A percentile compares a stretch with the other conserved stretches of the same genome.
These are phyloP conservation scores for Pao palembangensis DNA, from an alignment of 2,113 vertebrate genomes.

Conservation along the genomic window DNA sequence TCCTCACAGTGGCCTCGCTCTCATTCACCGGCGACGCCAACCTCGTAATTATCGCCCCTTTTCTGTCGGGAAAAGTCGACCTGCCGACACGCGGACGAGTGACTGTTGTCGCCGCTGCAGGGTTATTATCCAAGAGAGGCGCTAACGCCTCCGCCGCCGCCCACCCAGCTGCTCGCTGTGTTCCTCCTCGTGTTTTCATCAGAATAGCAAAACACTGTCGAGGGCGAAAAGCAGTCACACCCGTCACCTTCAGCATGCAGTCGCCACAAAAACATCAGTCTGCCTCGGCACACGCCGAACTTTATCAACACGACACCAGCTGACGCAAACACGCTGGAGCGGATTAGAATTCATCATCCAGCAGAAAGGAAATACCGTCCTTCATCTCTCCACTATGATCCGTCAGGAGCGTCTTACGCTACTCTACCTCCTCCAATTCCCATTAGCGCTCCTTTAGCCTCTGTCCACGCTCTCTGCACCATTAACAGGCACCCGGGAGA, in stretches of 20 bases:
- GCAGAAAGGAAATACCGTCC: conserved; percentile 23
- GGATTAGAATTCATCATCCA: conserved; percentile 21
- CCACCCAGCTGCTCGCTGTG: conserved; percentile 37
- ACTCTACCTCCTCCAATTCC: conserved; percentile 47
- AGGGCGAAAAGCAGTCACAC: conserved; percentile 30
- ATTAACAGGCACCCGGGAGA: conserved; percentile 54
- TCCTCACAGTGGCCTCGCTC: conserved; percentile 28
- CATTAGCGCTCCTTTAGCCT: conserved; percentile 49
- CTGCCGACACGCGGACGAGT: conserved; percentile 60
- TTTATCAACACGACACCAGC: conserved; percentile 23
- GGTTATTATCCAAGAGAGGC: conserved; percentile 65
- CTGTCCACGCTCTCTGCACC: conserved; percentile 44
- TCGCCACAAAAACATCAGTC: not conserved
- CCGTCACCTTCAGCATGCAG: conserved; percentile 37
- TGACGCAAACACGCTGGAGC: conserved; percentile 16
- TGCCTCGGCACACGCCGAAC: not conserved
- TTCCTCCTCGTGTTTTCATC: conserved; percentile 61
- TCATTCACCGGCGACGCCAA: conserved; percentile 59
- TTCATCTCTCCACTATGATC: conserved; percentile 21
- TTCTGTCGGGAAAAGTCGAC: conserved; percentile 65
- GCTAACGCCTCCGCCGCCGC: conserved; percentile 17
- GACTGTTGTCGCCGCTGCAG: conserved; percentile 35
- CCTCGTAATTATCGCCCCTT: conserved; percentile 64
- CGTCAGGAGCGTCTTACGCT: conserved; percentile 39
- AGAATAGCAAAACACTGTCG: conserved; percentile 64